A percentile compares a stretch with the other conserved stretches of the same genome.
Conservation (phyloP, 2,113 vertebrate genomes). For the Abramis brama region DNA sequence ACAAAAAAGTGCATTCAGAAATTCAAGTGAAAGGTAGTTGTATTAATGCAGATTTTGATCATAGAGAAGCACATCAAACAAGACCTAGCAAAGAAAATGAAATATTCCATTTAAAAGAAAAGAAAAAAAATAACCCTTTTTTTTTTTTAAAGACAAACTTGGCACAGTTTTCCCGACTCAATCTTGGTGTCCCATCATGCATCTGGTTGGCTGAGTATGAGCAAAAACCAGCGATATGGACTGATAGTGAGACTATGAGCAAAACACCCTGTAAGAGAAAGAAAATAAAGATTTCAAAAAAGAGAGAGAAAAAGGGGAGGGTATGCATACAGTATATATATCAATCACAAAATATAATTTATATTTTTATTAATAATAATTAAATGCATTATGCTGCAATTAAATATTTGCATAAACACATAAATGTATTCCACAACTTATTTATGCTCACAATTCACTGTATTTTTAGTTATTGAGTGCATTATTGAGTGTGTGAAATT, state of each 20-base stretch:
- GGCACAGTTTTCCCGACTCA: constrained; percentile 77
- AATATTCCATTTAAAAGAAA: constrained; percentile 52
- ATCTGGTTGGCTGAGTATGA: constrained; percentile 31
- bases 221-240: constrained; percentile 45
- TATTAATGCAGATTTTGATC: constrained; percentile 67
- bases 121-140: background rate
- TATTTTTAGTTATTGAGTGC: background rate
- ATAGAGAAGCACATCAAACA: constrained; percentile 61
- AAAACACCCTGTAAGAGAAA: constrained; percentile 76
- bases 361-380: no score
- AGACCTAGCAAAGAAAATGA: constrained; percentile 51
- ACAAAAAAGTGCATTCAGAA: constrained; percentile 64
- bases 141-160: constrained; percentile 71
- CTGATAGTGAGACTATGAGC: constrained; percentile 66
- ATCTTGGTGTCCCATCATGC: constrained; percentile 58
- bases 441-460: background rate
- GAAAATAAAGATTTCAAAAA: constrained; percentile 41
- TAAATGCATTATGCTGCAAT: no score
- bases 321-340: background rate
- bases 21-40: constrained; percentile 59
- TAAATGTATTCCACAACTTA: background rate
- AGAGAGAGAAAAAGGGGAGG: constrained; percentile 27
- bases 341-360: constrained; percentile 22
- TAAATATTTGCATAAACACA: constrained; percentile 37
- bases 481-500: background rate